These are phyloP conservation scores for Garrulus glandarius DNA, from an alignment of 2,797 vertebrate genomes.

Conservation along the genomic window DNA sequence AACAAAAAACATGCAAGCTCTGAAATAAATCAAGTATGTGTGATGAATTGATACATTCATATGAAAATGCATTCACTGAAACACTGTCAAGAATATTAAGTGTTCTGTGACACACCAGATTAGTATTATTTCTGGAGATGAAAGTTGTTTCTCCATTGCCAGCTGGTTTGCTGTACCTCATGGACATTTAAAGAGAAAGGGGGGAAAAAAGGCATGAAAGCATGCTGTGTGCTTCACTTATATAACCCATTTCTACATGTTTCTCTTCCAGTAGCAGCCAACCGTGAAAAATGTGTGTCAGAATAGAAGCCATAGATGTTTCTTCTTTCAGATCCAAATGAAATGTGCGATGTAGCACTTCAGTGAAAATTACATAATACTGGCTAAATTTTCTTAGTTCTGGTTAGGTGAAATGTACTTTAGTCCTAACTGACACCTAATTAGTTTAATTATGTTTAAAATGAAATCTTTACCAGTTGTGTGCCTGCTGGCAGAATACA, in stretches of 20 bases:
- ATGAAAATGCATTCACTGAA: background rate
- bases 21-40: background rate
- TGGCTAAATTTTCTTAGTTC: background rate
- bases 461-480: background rate
- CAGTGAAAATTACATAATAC: background rate
- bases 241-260: background rate
- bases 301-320: background rate
- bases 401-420: background rate
- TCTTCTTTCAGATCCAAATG: background rate
- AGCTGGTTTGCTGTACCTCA: background rate
- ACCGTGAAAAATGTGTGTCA: background rate
- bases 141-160: slow-evolving; percentile 3
- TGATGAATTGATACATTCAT: background rate
- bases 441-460: background rate
- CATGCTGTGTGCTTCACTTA: background rate
- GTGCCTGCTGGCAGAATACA: background rate
- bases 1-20: background rate
- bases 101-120: background rate
- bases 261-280: background rate
- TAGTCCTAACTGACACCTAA: background rate
- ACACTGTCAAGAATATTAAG: background rate
- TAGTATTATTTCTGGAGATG: background rate
- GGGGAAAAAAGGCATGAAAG: background rate
- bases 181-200: background rate
- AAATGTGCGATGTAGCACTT: background rate